Evolutionary conservation across 2,113 vertebrate genomes (phyloP), one percentile per base, ranked within the genome.

Genomic region (Alethe castanea): DNA sequence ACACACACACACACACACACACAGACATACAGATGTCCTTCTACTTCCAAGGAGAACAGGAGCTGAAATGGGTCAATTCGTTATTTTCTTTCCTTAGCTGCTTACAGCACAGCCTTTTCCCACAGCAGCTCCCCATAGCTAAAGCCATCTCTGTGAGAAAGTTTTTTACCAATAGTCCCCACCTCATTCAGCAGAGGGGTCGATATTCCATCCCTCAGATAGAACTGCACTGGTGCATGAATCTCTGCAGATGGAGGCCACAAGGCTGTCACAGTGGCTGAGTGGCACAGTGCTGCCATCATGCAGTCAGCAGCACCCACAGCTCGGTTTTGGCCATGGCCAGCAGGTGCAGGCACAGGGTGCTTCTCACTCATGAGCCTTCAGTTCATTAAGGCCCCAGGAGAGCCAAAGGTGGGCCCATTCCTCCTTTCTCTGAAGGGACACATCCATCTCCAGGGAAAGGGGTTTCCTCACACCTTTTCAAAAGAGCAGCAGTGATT

Each of bases 341-440:
- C 38, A 24, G n/a, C 0, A 0, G 8, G 9, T 26, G 52, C 1
- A 7, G 36, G 14, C 45, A 78, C 16, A n/a, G 24, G 6, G 7
- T 54, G 35, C 28, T 86, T 23, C 59, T 48, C 60, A 28, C 25
- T 59, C 2, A 0, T 0, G 0, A 91, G 7, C 10, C 25, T 8
- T 70, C 66, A 25, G 19, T 14, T 59, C 14, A 40, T 71, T 53
- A 17, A 11, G 8, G 11, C 5, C 13, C 11, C 1, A 1, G 25
- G 6, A 25, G 23, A 79, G 9, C 12, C 67, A 88, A 60, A 60
- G 24, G 20, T 35, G 19, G 64, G 23, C 11, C 7, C 6, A n/a
- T 24, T 28, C 31, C 11, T 83, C 19, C 8, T n/a, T 53, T 28
- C 59, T 42, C 6, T 62, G 18, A 77, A 45, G 12, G 62, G 42